Evolutionary conservation across 2,113 vertebrate genomes (phyloP), one percentile per base, ranked within the genome.

Genomic region (Heterocephalus glaber): DNA sequence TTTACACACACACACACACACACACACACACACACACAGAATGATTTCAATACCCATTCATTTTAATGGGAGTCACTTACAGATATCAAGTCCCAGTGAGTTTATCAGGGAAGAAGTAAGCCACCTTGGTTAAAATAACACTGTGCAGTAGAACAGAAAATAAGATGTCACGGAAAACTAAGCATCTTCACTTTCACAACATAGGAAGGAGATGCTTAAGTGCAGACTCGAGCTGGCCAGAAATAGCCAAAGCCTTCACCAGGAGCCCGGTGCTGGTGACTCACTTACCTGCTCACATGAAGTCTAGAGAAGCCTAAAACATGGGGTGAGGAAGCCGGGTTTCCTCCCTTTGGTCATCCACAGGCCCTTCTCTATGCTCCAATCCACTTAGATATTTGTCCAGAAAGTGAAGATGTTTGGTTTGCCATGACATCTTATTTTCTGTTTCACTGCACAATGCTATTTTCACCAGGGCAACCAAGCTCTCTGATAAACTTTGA

Each of bases 111-210:
- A 94, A 96, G 85, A 95, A 98, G 96, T 88, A 94, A 97, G 94
- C 94, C 66, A 86, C 95, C 98, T 98, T 74, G 70, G 93, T 97
- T 98, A 98, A 98, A 98, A 98, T 98, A 98, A 98, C 98, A 96
- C 97, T 98, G 98, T 98, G 98, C 98, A 98, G 97, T 88, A 98
- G 98, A 98, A 98, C 98, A 99, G 98, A 98, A 99, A 98, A 98
- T 98, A 98, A 98, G 98, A 98, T 98, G 98, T 98, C 98, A 98
- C 38, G 95, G 98, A 98, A 97, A 98, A 98, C 94, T 98, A 98
- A 98, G 97, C 98, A 98, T 96, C 97, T 98, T 97, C 97, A 97
- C 98, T 98, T 97, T 96, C 76, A n/a, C 87, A 90, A 98, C 97
- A 96, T 96, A 97, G 95, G 97, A 97, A 98, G 96, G 92, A 98